Base-by-base conservation (phyloP, 2,113 vertebrate species). In the Lynx canadensis region DNA sequence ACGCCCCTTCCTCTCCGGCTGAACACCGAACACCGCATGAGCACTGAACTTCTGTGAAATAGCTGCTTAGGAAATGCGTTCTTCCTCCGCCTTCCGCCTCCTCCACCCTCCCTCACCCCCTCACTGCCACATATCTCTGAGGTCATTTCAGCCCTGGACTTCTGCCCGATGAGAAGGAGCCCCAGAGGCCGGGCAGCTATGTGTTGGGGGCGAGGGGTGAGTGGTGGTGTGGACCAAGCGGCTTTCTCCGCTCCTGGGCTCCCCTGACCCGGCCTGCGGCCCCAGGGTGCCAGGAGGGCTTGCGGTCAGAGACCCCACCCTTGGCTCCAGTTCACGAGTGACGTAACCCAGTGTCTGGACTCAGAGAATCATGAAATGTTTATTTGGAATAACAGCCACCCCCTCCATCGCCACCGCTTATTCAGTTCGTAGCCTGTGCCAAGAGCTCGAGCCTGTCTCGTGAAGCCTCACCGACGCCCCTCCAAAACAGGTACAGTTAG, bases 351-450 rank as follows among this genome's bases (percentile, higher is more conserved):
- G 41, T 2, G 31, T 81, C 94, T 94, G 88, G 83, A 94, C 95
- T 95, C 96, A 33, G 90, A 94, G 96, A 97, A 91, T 45, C 81
- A 79, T 63, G 96, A 97, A 94, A 63, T 66, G 60, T 88, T 97
- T 94, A 74, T 78, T 29, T 36, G 76, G 94, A 97, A 92, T 45
- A 93, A 91, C 29, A 18, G 2, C 33, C 82, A 48, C 2, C 5
- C 23, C 38, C 79, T 36, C 50, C 66, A n/a, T 16, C 52, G 29
- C 50, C 18, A 55, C 29, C 1, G 2, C 10, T 55, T n/a, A 36
- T 7, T 60, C 65, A 4, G 50, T 71, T 36, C 76, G 82, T 1
- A 63, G 1, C 55, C 18, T 29, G 78, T 1, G 86, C 81, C 88
- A 50, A 79, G 80, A 76, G 50, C 12, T 8, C 3, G 31, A 3